These are phyloP conservation scores for Crossocerus cetratus DNA, from an alignment of 2,888 invertebrate genomes.

Conservation along the genomic window DNA sequence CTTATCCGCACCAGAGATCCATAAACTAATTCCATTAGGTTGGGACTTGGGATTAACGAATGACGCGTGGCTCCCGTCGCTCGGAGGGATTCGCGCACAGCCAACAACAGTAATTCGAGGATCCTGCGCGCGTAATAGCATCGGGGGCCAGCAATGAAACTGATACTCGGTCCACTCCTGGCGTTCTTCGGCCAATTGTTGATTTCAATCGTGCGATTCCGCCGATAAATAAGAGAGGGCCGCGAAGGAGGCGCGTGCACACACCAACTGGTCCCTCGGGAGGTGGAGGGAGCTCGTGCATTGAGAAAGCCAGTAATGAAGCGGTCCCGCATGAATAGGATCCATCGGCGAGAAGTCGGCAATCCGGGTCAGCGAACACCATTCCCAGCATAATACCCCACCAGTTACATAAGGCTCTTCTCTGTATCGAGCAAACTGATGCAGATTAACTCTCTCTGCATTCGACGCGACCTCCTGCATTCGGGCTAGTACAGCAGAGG, in stretches of 20 bases:
- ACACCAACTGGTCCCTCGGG: background rate
- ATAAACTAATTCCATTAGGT: slow-evolving; percentile 66
- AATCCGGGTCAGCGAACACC: background rate
- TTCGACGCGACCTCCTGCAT: background rate
- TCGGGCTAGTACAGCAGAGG: background rate
- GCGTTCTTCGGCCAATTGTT: background rate
- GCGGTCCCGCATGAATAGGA: too few species aligned
- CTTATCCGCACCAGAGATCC: slow-evolving; percentile 55
- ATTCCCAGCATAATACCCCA: background rate
- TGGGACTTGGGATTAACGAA: slow-evolving; percentile 57
- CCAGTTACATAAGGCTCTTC: background rate
- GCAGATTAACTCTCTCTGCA: background rate
- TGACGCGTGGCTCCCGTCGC: slow-evolving; percentile 33
- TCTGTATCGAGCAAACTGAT: slow-evolving; percentile 3
- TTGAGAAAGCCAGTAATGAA: background rate
- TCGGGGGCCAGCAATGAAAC: background rate
- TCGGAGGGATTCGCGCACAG: slow-evolving; percentile 15
- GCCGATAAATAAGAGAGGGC: background rate
- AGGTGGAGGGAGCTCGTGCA: background rate
- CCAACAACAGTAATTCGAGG: slow-evolving; percentile 53
- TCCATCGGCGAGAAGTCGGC: background rate
- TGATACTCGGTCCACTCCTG: background rate
- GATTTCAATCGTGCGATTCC: background rate
- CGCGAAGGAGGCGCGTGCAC: background rate
- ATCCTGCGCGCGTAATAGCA: slow-evolving; percentile 10